Evolutionary conservation across 1,140 invertebrate genomes (phyloP), one percentile per base, ranked within the genome.

Genomic region (Asbolus verrucosus): DNA sequence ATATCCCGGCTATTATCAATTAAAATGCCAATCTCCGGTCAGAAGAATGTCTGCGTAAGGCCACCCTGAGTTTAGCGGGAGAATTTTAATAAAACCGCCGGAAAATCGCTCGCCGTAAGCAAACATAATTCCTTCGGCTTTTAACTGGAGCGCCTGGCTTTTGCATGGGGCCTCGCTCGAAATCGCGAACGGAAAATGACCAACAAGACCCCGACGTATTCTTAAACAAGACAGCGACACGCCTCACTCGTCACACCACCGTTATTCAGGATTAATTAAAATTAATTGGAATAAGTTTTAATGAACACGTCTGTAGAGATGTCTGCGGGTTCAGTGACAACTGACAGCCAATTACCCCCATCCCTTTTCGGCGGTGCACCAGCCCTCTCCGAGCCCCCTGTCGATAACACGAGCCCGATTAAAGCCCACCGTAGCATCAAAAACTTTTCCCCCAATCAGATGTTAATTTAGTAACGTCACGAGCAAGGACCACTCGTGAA

Each of bases 281-380:
- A 74, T 76, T 76, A 76, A 74, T 76, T 76, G 73, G 70, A 71
- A 73, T 75, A 76, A 76, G 68, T 76, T 76, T 76, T 76, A 76
- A 76, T 74, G 73, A 76, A 75, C 73, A 71, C 65, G 70, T 72
- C 60, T 30, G 68, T 71, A 71, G 61, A 65, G 69, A 72, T 70
- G 71, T 69, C 67, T 62, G 62, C 6, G 69, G 54, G 24, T 21
- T 50, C 39, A 38, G 50, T 75, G 69, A 75, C 69, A 73, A 61
- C 65, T 74, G 72, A 72, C 72, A 67, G 67, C 72, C 70, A 75
- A 75, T 75, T 74, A 74, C 66, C 65, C 39, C 60, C 18, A 18
- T 61, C 50, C 46, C 61, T 59, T 54, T 65, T 50, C 13, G 38
- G 27, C 41, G 66, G 14, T 69, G 14, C 30, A 15, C 50, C 24